Percentiles rank a stretch among this genome's conserved stretches.
Evolutionary conservation across 2,888 invertebrate genomes (phyloP).

Genomic region (Morpho deidamia): DNA sequence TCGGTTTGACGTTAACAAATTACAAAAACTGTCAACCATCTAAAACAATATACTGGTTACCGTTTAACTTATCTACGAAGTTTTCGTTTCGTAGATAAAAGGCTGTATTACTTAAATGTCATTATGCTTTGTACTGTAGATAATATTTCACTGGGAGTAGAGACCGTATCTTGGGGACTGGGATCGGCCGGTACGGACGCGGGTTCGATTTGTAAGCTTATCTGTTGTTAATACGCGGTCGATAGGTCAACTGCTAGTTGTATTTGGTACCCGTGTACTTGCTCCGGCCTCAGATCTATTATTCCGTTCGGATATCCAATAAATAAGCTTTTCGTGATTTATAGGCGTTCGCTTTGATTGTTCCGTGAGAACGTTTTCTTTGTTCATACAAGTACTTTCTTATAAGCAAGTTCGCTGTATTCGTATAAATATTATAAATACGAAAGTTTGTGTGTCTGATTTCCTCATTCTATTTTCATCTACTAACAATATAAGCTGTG

Average conservation of each 20-base stretch:
- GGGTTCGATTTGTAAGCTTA: constrained; percentile 71
- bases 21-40: constrained; percentile 70
- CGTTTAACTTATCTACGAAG: constrained; percentile 73
- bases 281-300: constrained; percentile 24
- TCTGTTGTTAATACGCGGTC: constrained; percentile 67
- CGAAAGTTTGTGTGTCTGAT: too few relatives aligned
- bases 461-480: too few relatives aligned
- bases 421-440: too few relatives aligned
- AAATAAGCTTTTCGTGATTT: not conserved
- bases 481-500: too few relatives aligned
- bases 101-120: constrained; percentile 77
- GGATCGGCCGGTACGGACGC: constrained; percentile 57
- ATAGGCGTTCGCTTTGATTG: not conserved
- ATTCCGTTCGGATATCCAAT: constrained; percentile 3
- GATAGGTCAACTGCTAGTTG: constrained; percentile 61
- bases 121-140: constrained; percentile 66
- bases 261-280: constrained; percentile 9
- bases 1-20: constrained; percentile 70
- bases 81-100: constrained; percentile 73
- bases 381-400: not conserved
- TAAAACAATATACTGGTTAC: constrained; percentile 76
- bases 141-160: constrained; percentile 62
- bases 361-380: not conserved
- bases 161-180: constrained; percentile 42
- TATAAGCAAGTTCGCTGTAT: not conserved